Conservation (phyloP, 2,113 vertebrate species). For the Megaptera novaeangliae region DNA sequence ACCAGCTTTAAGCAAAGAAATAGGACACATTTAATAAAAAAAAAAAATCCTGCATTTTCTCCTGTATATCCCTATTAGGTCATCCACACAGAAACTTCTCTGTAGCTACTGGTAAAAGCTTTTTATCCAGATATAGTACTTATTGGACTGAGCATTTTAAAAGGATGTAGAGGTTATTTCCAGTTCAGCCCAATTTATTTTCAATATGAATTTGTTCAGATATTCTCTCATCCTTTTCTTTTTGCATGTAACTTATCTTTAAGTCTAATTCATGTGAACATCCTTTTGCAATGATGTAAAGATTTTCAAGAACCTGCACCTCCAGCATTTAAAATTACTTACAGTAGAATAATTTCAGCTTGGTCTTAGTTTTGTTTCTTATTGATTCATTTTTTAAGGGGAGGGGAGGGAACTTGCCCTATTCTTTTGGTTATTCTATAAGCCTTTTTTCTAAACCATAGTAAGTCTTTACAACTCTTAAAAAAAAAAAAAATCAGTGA, state of each 20-base stretch:
- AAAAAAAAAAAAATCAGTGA: background rate
- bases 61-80: background rate
- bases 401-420: background rate
- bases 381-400: background rate
- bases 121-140: background rate
- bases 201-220: conserved; percentile 25
- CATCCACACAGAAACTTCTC: background rate
- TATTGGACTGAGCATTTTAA: background rate
- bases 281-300: background rate
- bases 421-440: background rate
- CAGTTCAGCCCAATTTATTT: conserved; percentile 33
- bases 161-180: background rate
- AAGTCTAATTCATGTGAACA: background rate
- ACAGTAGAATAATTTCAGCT: background rate
- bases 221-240: background rate
- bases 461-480: background rate
- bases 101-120: background rate
- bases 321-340: background rate
- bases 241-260: background rate
- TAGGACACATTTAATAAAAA: background rate
- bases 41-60: background rate
- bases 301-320: background rate
- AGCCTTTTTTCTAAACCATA: background rate
- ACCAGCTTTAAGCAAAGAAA: background rate
- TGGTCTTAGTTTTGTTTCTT: conserved; percentile 12